Percentiles rank a stretch among this genome's conserved stretches.
These are phyloP conservation scores for Sphenopsis melanotis DNA, from an alignment of 2,797 vertebrate genomes.

Conservation along the genomic window DNA sequence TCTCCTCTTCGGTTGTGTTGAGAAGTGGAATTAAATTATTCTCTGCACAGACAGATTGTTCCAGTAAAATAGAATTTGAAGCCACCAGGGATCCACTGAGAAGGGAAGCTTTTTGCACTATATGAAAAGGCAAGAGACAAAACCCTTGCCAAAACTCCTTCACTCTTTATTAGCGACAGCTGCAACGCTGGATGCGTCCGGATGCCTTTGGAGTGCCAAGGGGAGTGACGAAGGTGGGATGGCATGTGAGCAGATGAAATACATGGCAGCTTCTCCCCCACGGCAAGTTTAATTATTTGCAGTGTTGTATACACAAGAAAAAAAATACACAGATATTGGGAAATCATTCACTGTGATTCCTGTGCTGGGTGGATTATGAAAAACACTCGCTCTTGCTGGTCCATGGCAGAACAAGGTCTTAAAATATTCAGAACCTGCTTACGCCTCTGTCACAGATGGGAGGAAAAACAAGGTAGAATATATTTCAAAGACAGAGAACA, in stretches of 20 bases:
- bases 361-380: conserved; percentile 49
- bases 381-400: conserved; percentile 12
- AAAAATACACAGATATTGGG: conserved; percentile 54
- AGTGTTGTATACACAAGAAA: conserved; percentile 57
- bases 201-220: conserved; percentile 45
- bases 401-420: conserved; percentile 48
- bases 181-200: conserved; percentile 48
- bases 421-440: conserved; percentile 69
- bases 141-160: conserved; percentile 42
- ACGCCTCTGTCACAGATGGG: background rate
- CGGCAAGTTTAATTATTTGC: conserved; percentile 72
- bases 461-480: background rate
- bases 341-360: conserved; percentile 62
- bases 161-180: conserved; percentile 62
- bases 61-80: conserved; percentile 73
- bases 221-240: conserved; percentile 30
- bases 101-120: conserved; percentile 62
- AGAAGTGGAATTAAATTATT: conserved; percentile 73
- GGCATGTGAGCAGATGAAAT: conserved; percentile 49
- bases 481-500: background rate
- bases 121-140: conserved; percentile 56
- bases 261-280: conserved; percentile 21
- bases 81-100: conserved; percentile 63
- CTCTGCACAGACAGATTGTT: conserved; percentile 70
- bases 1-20: conserved; percentile 25